Evolutionary conservation across 1,140 invertebrate species (phyloP), one percentile per base, ranked within the genome.

Genomic region (Ericerus pela): DNA sequence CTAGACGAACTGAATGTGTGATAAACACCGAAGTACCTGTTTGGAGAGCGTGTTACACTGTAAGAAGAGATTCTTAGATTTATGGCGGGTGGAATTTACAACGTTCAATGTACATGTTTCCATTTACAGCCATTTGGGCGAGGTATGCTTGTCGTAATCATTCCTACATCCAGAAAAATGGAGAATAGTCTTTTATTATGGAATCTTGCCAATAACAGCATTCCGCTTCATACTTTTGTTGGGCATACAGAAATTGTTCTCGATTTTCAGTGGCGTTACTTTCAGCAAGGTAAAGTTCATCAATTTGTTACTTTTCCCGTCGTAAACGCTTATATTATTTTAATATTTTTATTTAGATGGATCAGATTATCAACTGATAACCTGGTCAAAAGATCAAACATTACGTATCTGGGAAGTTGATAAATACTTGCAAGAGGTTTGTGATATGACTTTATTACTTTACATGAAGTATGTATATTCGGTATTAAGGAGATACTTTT

Each of bases 341-440:
- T 24, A 14, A 22, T 51, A 8, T 27, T 51, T 3, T 24, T 51
- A 22, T 51, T 54, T 24, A 47, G 41, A 47, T 24, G 41, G 26
- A 47, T 33, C 53, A 43, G 82, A 89, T 62, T 84, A 84, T 69
- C 87, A 96, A 67, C 68, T 96, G n/a, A 79, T 96, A 0, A 96
- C 91, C 1, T 97, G 91, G 92, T 92, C 88, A 0, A 83, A 89
- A 66, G 92, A 96, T 76, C 88, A 94, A 62, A 90, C 81, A 51
- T 73, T 97, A 20, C 73, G 93, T 54, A 81, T 96, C 16, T 96
- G 91, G 84, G 82, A 82, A 66, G 85, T 96, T 62, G 86, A 91
- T 68, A 77, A 82, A 26, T 81, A 82, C 60, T 72, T 95, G 53
- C 78, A 88, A 60, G 88, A 87, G 66, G 75, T 78, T 53, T 71